Conservation (phyloP, 2,113 vertebrate species). For the Rhinopomastus cyanomelas region DNA sequence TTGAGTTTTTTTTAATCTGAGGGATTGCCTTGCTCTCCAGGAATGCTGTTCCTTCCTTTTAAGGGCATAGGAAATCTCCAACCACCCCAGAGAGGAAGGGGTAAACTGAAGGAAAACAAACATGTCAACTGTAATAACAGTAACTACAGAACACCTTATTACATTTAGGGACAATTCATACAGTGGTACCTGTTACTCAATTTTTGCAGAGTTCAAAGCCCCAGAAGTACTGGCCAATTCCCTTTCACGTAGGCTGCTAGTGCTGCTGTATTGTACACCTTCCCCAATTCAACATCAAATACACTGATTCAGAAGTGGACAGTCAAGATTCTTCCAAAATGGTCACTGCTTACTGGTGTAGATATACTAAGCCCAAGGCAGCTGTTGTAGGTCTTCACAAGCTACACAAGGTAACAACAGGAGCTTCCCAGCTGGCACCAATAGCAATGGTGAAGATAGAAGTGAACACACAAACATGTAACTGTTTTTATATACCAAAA, state of each 20-base stretch:
- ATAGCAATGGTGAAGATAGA: neutral
- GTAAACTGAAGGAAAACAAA: constrained; percentile 36
- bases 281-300: neutral
- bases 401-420: accelerated
- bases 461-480: neutral
- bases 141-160: neutral
- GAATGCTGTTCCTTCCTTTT: neutral
- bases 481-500: constrained; percentile 84
- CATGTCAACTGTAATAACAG: neutral
- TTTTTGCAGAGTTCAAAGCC: neutral
- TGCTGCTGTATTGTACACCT: neutral
- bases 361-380: neutral
- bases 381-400: neutral
- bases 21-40: accelerated
- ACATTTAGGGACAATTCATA: neutral
- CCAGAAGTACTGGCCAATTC: neutral
- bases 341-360: neutral
- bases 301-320: neutral
- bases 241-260: neutral
- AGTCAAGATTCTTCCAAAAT: neutral
- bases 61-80: neutral
- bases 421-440: neutral
- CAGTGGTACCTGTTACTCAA: neutral
- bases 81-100: neutral
- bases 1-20: neutral